Evolutionary conservation across 1,140 invertebrate species (phyloP).

Genomic region (Atta texana): DNA sequence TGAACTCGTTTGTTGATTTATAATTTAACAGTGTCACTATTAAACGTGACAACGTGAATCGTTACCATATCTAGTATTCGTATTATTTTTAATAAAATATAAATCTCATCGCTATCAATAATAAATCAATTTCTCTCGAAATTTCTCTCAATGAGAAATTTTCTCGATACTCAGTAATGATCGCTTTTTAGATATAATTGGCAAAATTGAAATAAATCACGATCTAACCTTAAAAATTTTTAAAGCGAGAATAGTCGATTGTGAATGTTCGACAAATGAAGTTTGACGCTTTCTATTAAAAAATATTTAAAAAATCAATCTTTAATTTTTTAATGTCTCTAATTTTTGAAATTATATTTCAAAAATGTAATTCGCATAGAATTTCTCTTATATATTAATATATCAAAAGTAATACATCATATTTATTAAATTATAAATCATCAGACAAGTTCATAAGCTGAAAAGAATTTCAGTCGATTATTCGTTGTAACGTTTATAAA

Average conservation of each 20-base stretch:
- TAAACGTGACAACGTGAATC: too few relatives aligned
- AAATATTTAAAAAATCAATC: not conserved
- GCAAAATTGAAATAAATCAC: constrained; percentile 31
- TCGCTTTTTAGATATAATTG: constrained; percentile 2
- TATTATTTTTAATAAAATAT: not conserved
- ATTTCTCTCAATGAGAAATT: not conserved
- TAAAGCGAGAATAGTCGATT: not conserved
- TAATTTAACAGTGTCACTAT: not conserved
- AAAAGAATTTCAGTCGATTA: too few relatives aligned
- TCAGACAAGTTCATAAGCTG: too few relatives aligned
- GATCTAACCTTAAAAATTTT: not conserved
- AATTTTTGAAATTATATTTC: not conserved
- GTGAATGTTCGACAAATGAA: not conserved
- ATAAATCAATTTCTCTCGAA: not conserved
- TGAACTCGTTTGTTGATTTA: constrained; percentile 11
- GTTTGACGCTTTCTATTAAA: not conserved
- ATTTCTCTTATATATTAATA: not conserved
- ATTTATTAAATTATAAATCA: not conserved
- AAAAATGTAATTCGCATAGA: not conserved
- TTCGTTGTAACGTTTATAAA: too few relatives aligned
- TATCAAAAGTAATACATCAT: not conserved
- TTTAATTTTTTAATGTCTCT: not conserved
- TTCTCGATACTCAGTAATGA: not conserved
- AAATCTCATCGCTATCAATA: not conserved
- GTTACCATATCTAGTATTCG: not conserved